Base-by-base conservation (phyloP, 2,113 vertebrate species). In the Phainopepla nitens region DNA sequence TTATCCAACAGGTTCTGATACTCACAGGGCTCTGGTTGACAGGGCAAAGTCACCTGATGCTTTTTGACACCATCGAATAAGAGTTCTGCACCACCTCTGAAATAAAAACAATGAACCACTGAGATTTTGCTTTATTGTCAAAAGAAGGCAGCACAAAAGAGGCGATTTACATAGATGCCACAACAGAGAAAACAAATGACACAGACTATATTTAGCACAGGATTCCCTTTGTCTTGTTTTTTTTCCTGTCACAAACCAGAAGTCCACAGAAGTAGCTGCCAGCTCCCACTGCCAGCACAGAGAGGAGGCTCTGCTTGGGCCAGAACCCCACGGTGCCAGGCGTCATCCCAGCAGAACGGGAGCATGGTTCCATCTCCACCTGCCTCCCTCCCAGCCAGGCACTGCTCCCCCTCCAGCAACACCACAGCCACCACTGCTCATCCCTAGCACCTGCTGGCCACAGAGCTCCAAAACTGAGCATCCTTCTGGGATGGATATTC, bases 51-150 rank as follows among this genome's bases (percentile, higher is more conserved):
- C 98, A 99, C 98, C 53, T 98, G 98, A 97, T 99, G 99, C 76
- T 99, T 98, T 97, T 98, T 99, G n/a, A 99, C 95, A 14, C 99
- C 99, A 61, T 98, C 97, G 69, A 99, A 99, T 79, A 99, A 98
- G 89, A 99, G 98, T 91, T 99, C 99, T 12, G 99, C 99, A 81
- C 99, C 99, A 54, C 99, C 99, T 93, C 99, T 99, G 96, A 89
- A 98, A 98, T 33, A 47, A 87, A 97, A 89, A 97, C 65, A 95
- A 97, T 71, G 90, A 95, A 80, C 35, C 29, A 94, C 85, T 95
- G 82, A 90, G 90, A 93, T 68, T 68, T 36, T 57, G 88, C 57
- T 96, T 88, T 78, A 89, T 65, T 94, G 91, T 86, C 85, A 88
- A 31, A 39, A 75, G 81, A 87, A 92, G 31, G 64, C n/a, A 81